phyloP scores from a whole-genome alignment of 2,888 invertebrate species.

The Euproctis similis region DNA sequence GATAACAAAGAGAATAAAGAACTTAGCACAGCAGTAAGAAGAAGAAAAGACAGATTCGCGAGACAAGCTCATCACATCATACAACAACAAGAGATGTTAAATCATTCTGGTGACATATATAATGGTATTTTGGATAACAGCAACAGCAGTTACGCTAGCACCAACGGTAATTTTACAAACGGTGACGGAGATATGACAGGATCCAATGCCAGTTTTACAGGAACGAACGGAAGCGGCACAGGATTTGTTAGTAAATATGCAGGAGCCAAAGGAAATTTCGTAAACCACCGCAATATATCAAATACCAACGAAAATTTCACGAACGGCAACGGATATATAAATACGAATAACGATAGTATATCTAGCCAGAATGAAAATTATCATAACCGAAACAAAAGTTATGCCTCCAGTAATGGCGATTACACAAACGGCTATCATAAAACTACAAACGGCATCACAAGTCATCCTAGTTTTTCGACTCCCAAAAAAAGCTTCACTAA shows the following conservation, averaged over 20 bases:
- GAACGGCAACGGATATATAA: constrained; percentile 9
- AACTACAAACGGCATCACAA: constrained; percentile 28
- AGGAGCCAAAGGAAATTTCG: constrained; percentile 12
- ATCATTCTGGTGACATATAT: constrained; percentile 42
- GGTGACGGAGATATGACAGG: constrained; percentile 8
- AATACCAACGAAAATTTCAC: constrained; percentile 2
- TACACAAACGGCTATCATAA: no score
- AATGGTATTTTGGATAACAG: constrained; percentile 35
- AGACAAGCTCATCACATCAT: constrained; percentile 89
- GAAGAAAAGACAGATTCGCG: constrained; percentile 88
- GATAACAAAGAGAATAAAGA: constrained; percentile 77
- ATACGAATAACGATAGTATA: constrained; percentile 6
- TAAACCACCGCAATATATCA: constrained; percentile 14
- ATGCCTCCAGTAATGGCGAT: constrained; percentile 14
- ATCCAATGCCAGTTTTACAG: constrained; percentile 15
- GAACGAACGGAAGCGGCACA: constrained; percentile 12
- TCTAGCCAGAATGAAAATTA: constrained; percentile 3
- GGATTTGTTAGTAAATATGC: constrained; percentile 11
- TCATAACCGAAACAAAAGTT: constrained; percentile 9
- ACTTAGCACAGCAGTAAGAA: constrained; percentile 85
- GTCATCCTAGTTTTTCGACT: no score
- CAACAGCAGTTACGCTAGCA: constrained; percentile 1
- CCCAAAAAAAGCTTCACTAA: no score
- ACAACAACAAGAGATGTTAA: constrained; percentile 82
- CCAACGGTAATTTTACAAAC: constrained; percentile 11